Percentiles rank a stretch among this genome's conserved stretches.
Evolutionary conservation across 1,140 invertebrate species (phyloP).

Genomic region (Thalassaphorura encarpata): DNA sequence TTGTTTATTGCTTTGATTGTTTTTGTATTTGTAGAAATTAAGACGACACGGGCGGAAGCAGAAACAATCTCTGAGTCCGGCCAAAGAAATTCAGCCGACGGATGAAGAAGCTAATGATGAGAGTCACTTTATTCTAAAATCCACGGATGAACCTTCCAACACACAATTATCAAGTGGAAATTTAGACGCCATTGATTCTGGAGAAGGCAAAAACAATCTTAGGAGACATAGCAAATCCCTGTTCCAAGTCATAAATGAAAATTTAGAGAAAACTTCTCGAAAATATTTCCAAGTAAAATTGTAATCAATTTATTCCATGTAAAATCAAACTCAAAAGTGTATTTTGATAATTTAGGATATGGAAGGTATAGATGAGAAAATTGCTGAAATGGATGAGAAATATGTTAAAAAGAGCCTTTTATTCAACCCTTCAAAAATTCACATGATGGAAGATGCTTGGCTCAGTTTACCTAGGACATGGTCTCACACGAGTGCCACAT

Average conservation of each 20-base stretch:
- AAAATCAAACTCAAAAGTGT: background rate
- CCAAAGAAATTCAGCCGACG: background rate
- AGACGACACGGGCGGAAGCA: slow-evolving; percentile 20
- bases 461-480: slow-evolving; percentile 23
- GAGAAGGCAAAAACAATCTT: background rate
- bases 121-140: too few relatives aligned
- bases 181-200: background rate
- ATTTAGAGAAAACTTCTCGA: background rate
- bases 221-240: too few relatives aligned
- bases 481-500: slow-evolving; percentile 17
- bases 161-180: too few relatives aligned
- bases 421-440: slow-evolving; percentile 19
- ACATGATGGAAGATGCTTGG: slow-evolving; percentile 24
- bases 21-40: slow-evolving; percentile 13
- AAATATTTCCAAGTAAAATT: background rate
- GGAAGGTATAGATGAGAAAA: slow-evolving; percentile 12
- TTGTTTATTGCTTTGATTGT: background rate
- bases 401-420: slow-evolving; percentile 13
- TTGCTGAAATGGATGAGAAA: slow-evolving; percentile 5
- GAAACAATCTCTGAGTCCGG: background rate
- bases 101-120: too few relatives aligned
- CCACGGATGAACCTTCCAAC: background rate
- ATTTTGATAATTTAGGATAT: slow-evolving; percentile 9
- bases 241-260: too few relatives aligned
- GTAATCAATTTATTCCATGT: background rate